Evolutionary conservation across 2,888 invertebrate species (phyloP), one percentile per base, ranked within the genome.

Genomic region (Plebejus argus): DNA sequence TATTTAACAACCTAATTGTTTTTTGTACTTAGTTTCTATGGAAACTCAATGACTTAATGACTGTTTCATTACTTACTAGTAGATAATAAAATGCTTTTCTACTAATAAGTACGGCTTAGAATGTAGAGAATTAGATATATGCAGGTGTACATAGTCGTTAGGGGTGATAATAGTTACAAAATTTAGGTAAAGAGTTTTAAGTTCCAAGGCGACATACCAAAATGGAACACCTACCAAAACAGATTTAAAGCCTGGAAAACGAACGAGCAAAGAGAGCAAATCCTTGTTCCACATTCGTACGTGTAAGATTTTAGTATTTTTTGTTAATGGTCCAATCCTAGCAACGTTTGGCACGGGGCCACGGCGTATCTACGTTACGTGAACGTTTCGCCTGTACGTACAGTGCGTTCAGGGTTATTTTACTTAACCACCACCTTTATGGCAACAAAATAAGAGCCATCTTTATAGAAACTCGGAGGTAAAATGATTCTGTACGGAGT

Each of bases 261-360:
- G 77, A 1, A 33, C 15, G 20, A 6, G 28, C 66, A 66, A 66
- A 66, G 28, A 66, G 66, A 66, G 66, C 28, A 61, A 61, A 61
- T 61, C 61, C 28, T 66, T 66, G 66, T 66, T 66, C 28, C 66
- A 66, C 28, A 28, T 66, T 66, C 28, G 66, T 89, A 86, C 89
- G 87, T 83, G 81, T 66, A 66, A 66, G 66, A 66, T 66, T 66
- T 66, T 66, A 66, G 66, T 66, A 86, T 87, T 84, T 89, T 88
- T 86, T 83, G 87, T 88, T 91, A 90, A 91, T 89, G 86, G 70
- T 88, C 28, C 66, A 66, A 66, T 84, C 83, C 86, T 87, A 87
- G 87, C 71, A 56, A 77, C 70, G 70, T 53, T 89, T 88, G 87
- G 85, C 87, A 84, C 82, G 82, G 82, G 78, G 82, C 83, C 82